phyloP scores from a whole-genome alignment of 2,797 vertebrate species.

The Phrynocephalus guinanensis region DNA sequence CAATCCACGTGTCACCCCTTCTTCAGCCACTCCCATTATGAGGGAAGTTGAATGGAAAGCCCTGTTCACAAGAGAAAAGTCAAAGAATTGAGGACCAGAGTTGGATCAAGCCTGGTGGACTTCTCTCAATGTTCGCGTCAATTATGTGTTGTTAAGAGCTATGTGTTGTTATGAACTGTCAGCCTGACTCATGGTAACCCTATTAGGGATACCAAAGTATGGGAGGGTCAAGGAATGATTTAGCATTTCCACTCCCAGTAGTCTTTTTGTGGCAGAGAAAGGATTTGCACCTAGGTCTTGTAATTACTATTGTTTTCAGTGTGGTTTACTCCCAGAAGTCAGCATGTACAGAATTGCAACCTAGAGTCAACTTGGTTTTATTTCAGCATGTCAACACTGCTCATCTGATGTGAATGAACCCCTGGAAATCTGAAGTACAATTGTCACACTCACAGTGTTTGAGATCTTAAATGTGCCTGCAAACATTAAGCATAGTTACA shows the following conservation, averaged over 20 bases:
- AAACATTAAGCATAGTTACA: neutral
- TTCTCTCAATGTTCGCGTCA: too few species aligned
- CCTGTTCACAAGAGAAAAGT: neutral
- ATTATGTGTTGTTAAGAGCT: neutral
- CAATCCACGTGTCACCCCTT: too few species aligned
- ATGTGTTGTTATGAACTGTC: too few species aligned
- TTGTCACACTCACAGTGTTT: neutral
- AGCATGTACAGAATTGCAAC: neutral
- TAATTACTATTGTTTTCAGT: neutral
- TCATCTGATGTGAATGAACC: neutral
- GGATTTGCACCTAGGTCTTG: too few species aligned
- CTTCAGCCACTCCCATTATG: neutral
- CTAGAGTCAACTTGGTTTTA: neutral
- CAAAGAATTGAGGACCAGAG: neutral
- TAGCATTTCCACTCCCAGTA: too few species aligned
- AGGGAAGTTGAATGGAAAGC: neutral
- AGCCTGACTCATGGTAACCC: too few species aligned
- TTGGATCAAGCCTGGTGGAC: neutral
- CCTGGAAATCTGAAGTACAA: neutral
- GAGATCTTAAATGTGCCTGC: neutral
- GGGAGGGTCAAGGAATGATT: too few species aligned
- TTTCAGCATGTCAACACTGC: neutral
- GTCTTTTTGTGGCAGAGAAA: too few species aligned
- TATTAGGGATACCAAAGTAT: too few species aligned
- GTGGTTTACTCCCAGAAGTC: neutral